Base-by-base conservation (phyloP, 2,888 invertebrate genomes). In the Lymantria dispar region DNA sequence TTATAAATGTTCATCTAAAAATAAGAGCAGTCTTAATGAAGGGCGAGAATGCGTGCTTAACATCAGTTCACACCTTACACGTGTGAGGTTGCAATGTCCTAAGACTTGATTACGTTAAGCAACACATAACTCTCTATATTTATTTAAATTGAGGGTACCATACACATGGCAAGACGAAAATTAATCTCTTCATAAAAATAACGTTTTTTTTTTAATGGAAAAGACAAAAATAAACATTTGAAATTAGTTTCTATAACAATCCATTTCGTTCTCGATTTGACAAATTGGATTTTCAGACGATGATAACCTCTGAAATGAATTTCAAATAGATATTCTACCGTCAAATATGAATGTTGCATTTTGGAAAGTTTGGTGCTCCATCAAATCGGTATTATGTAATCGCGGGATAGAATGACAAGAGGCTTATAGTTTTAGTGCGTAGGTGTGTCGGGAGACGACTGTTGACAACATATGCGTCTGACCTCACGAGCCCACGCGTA, bases 21-120 rank as follows among this genome's bases (percentile, higher is more conserved):
- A 86, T 87, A 84, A 78, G 74, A 59, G 50, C 47, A 49, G 43
- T 54, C 52, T 61, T 72, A 81, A 76, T 70, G 80, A 78, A 77
- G 83, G 81, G 81, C 72, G 76, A 69, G 70, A 71, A 74, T 65
- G 74, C 71, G 60, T 87, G 89, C 75, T 76, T 79, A 75, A 64
- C 77, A 69, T 89, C 83, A 68, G 68, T 80, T 87, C 79, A 80
- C 90, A 89, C 89, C 74, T 85, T 79, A 69, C 80, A 83, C 85
- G 87, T 85, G 86, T 82, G 53, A 44, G 45, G 45, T 45, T 48
- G 52, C 48, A 81, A 74, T 85, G 87, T 84, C 86, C 74, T 82
- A 82, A 76, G 73, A 67, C 77, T 79, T 82, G 80, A 87, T 85
- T 86, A 85, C 83, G 76, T 83, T 62, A 72, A 71, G 69, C 69